Evolutionary conservation across 2,797 vertebrate genomes (phyloP).

Genomic region (Hydrophis major): DNA sequence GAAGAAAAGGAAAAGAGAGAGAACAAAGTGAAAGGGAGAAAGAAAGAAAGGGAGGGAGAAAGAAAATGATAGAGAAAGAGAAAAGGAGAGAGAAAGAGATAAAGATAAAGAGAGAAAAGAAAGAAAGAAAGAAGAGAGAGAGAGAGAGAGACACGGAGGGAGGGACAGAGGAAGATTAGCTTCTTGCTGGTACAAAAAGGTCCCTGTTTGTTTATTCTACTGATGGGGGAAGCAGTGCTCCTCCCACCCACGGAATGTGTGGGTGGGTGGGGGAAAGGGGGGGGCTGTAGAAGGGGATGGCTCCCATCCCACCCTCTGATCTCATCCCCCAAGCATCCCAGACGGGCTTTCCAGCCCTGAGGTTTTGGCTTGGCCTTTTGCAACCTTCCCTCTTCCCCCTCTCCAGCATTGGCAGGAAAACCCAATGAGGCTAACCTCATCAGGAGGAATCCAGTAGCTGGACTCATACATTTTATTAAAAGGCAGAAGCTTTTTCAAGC

Average conservation of each 20-base stretch:
- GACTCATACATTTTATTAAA: background rate
- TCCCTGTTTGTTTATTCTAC: background rate
- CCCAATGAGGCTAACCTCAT: background rate
- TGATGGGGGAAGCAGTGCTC: background rate
- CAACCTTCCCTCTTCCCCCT: background rate
- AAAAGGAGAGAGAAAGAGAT: background rate
- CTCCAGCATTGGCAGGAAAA: background rate
- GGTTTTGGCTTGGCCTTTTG: background rate
- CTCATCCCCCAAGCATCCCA: slow-evolving; percentile 1
- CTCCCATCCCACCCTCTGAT: slow-evolving; percentile 1
- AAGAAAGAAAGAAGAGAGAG: background rate
- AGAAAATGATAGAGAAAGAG: background rate
- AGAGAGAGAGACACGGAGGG: background rate
- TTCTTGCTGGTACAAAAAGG: background rate
- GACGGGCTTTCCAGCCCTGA: background rate
- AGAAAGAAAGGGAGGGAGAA: too few species aligned
- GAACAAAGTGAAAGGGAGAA: too few species aligned
- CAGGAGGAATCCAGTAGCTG: background rate
- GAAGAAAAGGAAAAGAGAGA: too few species aligned
- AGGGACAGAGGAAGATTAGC: background rate
- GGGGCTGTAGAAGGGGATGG: background rate
- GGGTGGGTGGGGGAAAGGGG: background rate
- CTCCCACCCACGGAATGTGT: slow-evolving; percentile 4
- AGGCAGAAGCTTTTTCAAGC: background rate
- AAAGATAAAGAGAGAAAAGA: too few species aligned